Evolutionary conservation across 2,888 invertebrate species (phyloP), one percentile per base, ranked within the genome.

Genomic region (Aporophyla lueneburgensis): DNA sequence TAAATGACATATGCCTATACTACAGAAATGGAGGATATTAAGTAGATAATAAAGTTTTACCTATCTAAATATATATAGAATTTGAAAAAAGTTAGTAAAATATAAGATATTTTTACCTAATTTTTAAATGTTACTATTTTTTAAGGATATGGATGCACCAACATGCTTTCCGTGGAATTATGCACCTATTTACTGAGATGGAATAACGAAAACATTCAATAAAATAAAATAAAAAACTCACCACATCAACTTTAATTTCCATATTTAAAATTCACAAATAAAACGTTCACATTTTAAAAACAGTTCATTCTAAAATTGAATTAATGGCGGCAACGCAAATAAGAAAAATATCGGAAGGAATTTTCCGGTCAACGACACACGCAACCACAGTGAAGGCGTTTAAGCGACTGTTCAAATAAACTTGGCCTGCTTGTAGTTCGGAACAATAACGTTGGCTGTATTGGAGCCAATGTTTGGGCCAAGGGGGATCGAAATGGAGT

Each of bases 211-310:
- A 5, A 49, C 24, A 27, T 14, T 9, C 0, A n/a, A 46, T 2
- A 46, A 40, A 58, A 27, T 49, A 54, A 10, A 62, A 10, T 19
- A 16, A 58, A 1, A 53, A 63, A 87, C 96, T 94, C 81, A 96
- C 96, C 93, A 96, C 95, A 76, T 96, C 96, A 71, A 94, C 96
- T 88, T 93, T 94, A 70, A 96, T 91, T 92, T 96, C 95, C 95
- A 96, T 94, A 88, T 88, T 90, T n/a, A 27, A 9, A 54, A 76
- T 21, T 24, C 80, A 80, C 74, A 71, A 74, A 74, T 21, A 71
- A 49, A 71, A 72, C 65, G 68, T 33, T 80, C 81, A 83, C 79
- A 81, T 80, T 78, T 86, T 74, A 82, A 78, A 76, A 71, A 79
- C 56, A 0, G 19, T 56, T 70, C 65, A 7, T 73, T 74, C 58